Evolutionary conservation across 2,888 invertebrate species (phyloP).

Genomic region (Himalopsyche kuldschensis): DNA sequence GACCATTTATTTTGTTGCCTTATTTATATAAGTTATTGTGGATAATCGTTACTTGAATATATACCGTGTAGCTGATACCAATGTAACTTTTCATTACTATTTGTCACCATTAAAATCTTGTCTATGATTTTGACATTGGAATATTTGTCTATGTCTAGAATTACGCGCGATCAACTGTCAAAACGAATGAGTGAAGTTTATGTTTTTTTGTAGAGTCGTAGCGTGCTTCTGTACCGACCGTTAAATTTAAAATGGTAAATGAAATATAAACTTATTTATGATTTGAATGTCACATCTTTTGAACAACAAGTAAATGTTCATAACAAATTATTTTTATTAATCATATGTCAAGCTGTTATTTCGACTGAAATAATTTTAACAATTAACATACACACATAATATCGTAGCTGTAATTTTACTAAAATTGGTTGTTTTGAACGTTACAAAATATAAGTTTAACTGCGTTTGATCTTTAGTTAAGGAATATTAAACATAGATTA

Average conservation of each 20-base stretch:
- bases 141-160: neutral
- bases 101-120: neutral
- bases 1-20: too few relatives aligned
- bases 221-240: neutral
- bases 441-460: too few relatives aligned
- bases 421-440: too few relatives aligned
- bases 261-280: neutral
- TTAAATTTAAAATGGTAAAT: neutral
- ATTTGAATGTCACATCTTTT: neutral
- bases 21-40: neutral
- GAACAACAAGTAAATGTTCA: neutral
- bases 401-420: neutral
- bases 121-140: too few relatives aligned
- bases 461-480: too few relatives aligned
- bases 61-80: too few relatives aligned
- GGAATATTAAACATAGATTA: too few relatives aligned
- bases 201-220: neutral
- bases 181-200: neutral
- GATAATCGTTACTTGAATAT: neutral
- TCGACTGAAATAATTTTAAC: neutral
- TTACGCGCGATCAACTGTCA: neutral
- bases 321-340: neutral
- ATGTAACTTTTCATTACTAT: neutral
- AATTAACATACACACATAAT: neutral
- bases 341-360: neutral